Conservation (phyloP, 1,140 invertebrate genomes). For the Linepithema humile region DNA sequence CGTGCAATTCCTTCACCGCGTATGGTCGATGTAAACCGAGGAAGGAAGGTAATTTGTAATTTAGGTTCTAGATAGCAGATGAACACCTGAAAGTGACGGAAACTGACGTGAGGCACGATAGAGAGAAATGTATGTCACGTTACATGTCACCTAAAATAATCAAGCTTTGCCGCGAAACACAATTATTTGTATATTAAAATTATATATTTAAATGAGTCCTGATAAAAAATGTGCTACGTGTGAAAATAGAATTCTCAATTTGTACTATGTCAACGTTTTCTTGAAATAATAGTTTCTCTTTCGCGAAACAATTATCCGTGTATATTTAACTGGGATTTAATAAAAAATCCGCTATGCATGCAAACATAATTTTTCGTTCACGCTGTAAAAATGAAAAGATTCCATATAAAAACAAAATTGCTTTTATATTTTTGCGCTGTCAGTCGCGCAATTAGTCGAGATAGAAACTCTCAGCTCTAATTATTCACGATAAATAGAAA, state of each 20-base stretch:
- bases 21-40: conserved; percentile 10
- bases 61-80: neutral
- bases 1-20: conserved; percentile 25
- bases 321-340: neutral
- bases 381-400: neutral
- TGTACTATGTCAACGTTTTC: too few relatives aligned
- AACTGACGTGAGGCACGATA: neutral
- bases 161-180: too few relatives aligned
- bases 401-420: neutral
- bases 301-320: neutral
- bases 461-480: neutral
- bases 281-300: neutral
- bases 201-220: too few relatives aligned
- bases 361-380: neutral
- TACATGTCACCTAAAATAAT: too few relatives aligned
- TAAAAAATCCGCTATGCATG: neutral
- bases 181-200: too few relatives aligned
- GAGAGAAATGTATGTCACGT: neutral
- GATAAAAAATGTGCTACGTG: too few relatives aligned
- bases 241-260: too few relatives aligned
- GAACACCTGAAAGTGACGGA: neutral
- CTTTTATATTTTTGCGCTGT: neutral
- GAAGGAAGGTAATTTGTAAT: conserved; percentile 27
- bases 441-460: neutral
- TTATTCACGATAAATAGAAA: neutral